Conservation (phyloP, 2,888 invertebrate genomes). For the Rotaria macrura region DNA sequence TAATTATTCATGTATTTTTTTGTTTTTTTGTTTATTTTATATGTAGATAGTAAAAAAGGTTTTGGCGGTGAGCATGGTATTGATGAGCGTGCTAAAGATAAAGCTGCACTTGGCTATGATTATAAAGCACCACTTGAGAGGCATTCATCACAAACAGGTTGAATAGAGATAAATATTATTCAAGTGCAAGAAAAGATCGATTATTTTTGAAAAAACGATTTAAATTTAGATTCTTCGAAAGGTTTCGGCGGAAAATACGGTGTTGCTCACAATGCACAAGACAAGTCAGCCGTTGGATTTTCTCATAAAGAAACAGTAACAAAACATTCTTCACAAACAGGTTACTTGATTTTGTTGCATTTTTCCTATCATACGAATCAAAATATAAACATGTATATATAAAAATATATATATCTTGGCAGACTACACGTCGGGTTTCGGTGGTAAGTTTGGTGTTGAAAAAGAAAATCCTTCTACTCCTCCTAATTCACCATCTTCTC, state of each 20-base stretch:
- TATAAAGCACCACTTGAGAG: conserved; percentile 67
- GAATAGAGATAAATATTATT: too few relatives aligned
- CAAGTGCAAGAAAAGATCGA: too few relatives aligned
- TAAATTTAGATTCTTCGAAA: conserved; percentile 39
- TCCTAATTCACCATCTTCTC: not conserved
- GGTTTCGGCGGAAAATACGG: conserved; percentile 52
- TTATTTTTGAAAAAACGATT: not conserved
- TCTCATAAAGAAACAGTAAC: conserved; percentile 44
- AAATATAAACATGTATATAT: not conserved
- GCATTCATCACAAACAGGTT: conserved; percentile 68
- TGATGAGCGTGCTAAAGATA: conserved; percentile 58
- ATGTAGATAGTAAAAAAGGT: conserved; percentile 63
- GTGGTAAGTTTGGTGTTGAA: conserved; percentile 50
- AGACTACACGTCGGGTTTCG: conserved; percentile 48
- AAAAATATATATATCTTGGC: not conserved
- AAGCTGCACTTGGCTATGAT: conserved; percentile 71
- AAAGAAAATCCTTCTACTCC: conserved; percentile 2
- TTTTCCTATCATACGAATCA: too few relatives aligned
- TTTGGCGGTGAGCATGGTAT: conserved; percentile 71
- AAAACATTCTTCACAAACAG: conserved; percentile 44
- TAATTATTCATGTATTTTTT: not conserved
- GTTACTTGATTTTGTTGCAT: conserved; percentile 43
- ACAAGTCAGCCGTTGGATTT: conserved; percentile 56
- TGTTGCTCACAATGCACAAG: conserved; percentile 55
- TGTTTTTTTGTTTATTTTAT: too few relatives aligned